Conservation (phyloP, 2,888 invertebrate species). For the Zele albiditarsus region DNA sequence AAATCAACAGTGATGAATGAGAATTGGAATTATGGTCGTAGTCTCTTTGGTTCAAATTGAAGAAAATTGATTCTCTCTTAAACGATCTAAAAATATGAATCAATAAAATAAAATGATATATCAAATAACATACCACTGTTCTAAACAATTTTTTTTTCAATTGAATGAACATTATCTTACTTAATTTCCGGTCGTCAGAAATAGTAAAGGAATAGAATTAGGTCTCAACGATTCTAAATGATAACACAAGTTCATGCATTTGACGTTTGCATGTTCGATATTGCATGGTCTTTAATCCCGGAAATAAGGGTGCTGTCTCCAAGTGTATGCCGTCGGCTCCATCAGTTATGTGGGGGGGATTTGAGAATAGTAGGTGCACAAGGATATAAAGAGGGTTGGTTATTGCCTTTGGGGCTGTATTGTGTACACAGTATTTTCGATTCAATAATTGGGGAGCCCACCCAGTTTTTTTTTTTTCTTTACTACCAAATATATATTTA, state of each 20-base stretch:
- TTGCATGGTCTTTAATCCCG: slow-evolving; percentile 56
- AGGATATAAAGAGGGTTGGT: slow-evolving; percentile 24
- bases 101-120: background rate
- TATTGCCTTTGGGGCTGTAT: slow-evolving; percentile 12
- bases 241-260: slow-evolving; percentile 57
- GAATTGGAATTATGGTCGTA: too few species aligned
- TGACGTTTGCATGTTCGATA: slow-evolving; percentile 64
- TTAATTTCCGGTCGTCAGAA: slow-evolving; percentile 10
- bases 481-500: slow-evolving; percentile 1
- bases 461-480: background rate
- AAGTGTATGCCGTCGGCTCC: slow-evolving; percentile 16
- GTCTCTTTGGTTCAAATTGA: too few species aligned
- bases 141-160: background rate
- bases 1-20: too few species aligned
- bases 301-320: slow-evolving; percentile 57
- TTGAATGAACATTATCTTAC: background rate
- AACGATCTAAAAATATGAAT: too few species aligned
- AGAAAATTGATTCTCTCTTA: too few species aligned
- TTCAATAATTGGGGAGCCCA: slow-evolving; percentile 18
- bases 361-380: slow-evolving; percentile 20
- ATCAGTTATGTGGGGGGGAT: slow-evolving; percentile 10
- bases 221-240: background rate
- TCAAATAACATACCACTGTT: background rate
- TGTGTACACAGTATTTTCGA: slow-evolving; percentile 18
- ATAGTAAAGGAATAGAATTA: background rate